Conservation (phyloP, 2,888 invertebrate species). For the Stenodema calcarata region DNA sequence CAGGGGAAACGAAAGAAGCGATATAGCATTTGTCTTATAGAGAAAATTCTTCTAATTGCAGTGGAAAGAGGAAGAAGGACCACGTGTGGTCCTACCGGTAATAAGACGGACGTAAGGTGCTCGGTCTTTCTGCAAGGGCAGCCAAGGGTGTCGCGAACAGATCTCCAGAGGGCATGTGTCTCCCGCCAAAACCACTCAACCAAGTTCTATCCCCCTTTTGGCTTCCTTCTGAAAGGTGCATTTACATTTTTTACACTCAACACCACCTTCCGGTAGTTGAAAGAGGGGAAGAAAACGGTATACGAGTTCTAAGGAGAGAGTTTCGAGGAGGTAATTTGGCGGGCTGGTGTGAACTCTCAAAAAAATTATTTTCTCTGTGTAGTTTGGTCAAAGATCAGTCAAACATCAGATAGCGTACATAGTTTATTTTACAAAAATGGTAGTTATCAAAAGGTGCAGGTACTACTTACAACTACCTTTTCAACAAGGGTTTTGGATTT, state of each 20-base stretch:
- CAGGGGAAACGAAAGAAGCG: background rate
- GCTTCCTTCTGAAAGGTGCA: background rate
- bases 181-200: conserved; percentile 39
- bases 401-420: too few relatives aligned
- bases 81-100: conserved; percentile 21
- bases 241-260: conserved; percentile 14
- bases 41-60: conserved; percentile 23
- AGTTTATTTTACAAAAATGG: too few relatives aligned
- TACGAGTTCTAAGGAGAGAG: background rate
- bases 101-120: conserved; percentile 39
- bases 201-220: background rate
- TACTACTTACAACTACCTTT: too few relatives aligned
- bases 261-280: background rate
- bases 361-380: too few relatives aligned
- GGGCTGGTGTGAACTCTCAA: too few relatives aligned
- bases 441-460: too few relatives aligned
- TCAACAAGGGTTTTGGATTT: too few relatives aligned
- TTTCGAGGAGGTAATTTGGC: background rate
- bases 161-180: conserved; percentile 42
- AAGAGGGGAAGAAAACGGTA: background rate
- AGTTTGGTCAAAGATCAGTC: too few relatives aligned
- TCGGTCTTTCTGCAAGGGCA: conserved; percentile 47
- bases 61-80: conserved; percentile 22
- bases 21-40: background rate
- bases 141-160: conserved; percentile 50